These are phyloP conservation scores for Euphydryas editha DNA, from an alignment of 2,888 invertebrate species.

Conservation along the genomic window DNA sequence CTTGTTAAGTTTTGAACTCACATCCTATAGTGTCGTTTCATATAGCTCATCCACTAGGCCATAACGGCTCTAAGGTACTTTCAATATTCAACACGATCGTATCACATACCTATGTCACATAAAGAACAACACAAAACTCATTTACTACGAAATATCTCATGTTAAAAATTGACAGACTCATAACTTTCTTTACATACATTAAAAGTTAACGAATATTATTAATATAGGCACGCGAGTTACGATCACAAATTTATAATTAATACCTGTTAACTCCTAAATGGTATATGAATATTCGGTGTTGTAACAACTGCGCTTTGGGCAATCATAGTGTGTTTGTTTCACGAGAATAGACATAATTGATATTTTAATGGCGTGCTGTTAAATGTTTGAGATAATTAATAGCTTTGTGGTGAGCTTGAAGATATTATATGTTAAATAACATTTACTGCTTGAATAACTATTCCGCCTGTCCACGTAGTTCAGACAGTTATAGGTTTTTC, in stretches of 20 bases:
- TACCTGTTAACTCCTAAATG: not conserved
- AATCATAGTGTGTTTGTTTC: not conserved
- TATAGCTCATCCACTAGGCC: no score
- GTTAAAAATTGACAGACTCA: not conserved
- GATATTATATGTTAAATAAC: no score
- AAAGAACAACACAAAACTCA: not conserved
- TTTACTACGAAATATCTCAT: not conserved
- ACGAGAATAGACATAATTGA: not conserved
- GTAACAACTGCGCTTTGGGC: not conserved
- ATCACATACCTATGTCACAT: not conserved
- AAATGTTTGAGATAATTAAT: not conserved
- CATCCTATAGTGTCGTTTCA: no score
- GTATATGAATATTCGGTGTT: not conserved
- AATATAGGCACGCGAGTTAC: not conserved
- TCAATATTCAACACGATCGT: no score
- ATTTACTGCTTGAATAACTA: no score
- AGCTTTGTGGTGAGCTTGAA: not conserved
- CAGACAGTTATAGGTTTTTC: no score
- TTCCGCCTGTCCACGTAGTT: no score
- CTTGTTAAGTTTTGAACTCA: no score
- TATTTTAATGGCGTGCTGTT: not conserved
- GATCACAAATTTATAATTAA: slow-evolving; percentile 5
- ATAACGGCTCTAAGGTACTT: no score
- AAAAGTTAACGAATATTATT: not conserved
- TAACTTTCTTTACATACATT: not conserved